Evolutionary conservation across 2,113 vertebrate species (phyloP), one percentile per base, ranked within the genome.

Genomic region (Verasper variegatus): DNA sequence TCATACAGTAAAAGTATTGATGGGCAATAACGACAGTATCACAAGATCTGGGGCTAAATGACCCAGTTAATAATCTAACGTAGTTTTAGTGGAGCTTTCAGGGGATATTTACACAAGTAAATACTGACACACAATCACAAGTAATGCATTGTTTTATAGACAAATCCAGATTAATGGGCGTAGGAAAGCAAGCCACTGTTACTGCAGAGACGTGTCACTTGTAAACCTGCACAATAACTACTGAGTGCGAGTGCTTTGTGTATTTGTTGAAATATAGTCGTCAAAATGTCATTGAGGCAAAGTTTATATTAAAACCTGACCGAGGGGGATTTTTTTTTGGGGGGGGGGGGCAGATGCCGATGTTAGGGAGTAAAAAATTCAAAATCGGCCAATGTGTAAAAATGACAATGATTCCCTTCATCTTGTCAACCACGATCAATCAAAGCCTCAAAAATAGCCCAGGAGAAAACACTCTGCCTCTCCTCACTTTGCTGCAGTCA

Each of bases 361-460:
- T 31, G 27, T 31, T 31, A 31, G 27, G 27, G 5, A 35, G 35
- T 8, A 35, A 35, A 35, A 5, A 35, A 31, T 31, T 5, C 27
- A 5, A 31, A 31, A 31, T 31, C 31, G 31, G 40, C 40, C 40
- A 42, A 18, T 51, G 47, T 17, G 47, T 18, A 18, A 17, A 3
- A 42, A 42, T 11, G 40, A 17, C 11, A 42, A 42, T 11, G 40
- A 13, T 42, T 13, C 40, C 40, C 40, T 42, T 12, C 40, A 12
- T 3, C 40, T 17, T 49, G 64, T 49, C 67, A 66, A 21, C 47
- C 2, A 5, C 40, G 55, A 82, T 62, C 49, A 67, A 61, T 26
- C 21, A 37, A 26, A 54, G 47, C n/a, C 1, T 74, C 56, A 71
- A 24, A 81, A 82, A 76, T 65, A 75, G 45, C 49, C 58, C 18